A percentile compares a stretch with the other conserved stretches of the same genome.
Evolutionary conservation across 2,113 vertebrate genomes (phyloP).

Genomic region (Brachirus orientalis): DNA sequence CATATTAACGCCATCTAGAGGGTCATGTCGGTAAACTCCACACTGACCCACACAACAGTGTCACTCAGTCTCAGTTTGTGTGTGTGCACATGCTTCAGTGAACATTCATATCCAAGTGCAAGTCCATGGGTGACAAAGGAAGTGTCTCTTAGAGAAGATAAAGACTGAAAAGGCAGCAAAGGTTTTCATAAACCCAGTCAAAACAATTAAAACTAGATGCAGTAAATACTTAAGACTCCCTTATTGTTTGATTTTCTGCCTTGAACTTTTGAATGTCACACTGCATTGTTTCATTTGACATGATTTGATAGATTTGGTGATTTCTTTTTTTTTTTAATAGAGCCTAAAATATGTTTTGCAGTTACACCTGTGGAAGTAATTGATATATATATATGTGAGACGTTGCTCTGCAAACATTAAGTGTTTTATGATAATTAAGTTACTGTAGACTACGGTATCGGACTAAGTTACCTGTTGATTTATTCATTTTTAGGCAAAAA

Average conservation of each 20-base stretch:
- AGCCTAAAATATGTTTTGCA: no score
- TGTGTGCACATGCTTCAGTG: constrained; percentile 9
- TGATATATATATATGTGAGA: no score
- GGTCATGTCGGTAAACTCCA: constrained; percentile 61
- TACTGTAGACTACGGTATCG: not conserved
- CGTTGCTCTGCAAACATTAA: no score
- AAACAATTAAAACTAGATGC: no score
- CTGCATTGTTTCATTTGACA: not conserved
- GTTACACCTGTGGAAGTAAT: no score
- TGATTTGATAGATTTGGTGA: not conserved
- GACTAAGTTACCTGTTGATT: not conserved
- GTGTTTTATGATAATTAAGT: not conserved
- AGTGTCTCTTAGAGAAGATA: no score
- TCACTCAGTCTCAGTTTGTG: not conserved
- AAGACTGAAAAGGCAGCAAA: no score
- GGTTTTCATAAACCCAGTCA: no score
- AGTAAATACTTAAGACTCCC: not conserved
- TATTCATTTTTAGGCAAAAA: not conserved
- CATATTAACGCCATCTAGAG: constrained; percentile 85
- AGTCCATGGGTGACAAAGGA: no score
- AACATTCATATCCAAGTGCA: constrained; percentile 4
- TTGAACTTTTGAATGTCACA: not conserved
- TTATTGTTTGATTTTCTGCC: not conserved
- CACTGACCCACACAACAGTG: not conserved
- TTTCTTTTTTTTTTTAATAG: no score